These are phyloP conservation scores for Acanthococcus lagerstroemiae DNA, from an alignment of 2,888 invertebrate species.

Conservation along the genomic window DNA sequence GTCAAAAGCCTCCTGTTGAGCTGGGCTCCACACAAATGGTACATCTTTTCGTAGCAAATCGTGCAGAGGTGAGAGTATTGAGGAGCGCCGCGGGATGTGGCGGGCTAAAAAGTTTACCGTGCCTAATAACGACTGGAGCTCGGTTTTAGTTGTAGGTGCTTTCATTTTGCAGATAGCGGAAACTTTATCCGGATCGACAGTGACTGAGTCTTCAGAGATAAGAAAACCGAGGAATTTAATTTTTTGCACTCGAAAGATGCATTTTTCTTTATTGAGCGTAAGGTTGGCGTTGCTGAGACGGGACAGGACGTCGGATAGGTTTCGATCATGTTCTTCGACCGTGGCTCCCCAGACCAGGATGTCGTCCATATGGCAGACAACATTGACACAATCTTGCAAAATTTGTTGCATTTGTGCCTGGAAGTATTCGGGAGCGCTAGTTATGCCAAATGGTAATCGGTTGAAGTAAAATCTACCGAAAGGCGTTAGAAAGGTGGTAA, in stretches of 20 bases:
- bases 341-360: conserved; percentile 36
- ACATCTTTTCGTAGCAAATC: conserved; percentile 22
- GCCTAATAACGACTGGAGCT: conserved; percentile 29
- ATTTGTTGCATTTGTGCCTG: conserved; percentile 33
- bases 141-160: conserved; percentile 23
- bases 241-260: conserved; percentile 35
- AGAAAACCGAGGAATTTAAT: conserved; percentile 38
- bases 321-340: conserved; percentile 36
- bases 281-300: conserved; percentile 7
- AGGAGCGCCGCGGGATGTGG: conserved; percentile 24
- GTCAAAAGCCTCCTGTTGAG: conserved; percentile 29
- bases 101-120: conserved; percentile 20
- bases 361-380: conserved; percentile 38
- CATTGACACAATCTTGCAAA: conserved; percentile 34
- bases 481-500: conserved; percentile 38
- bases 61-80: conserved; percentile 24
- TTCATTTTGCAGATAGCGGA: conserved; percentile 24
- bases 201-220: conserved; percentile 33
- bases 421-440: conserved; percentile 38
- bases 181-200: conserved; percentile 27
- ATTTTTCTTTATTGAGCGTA: conserved; percentile 38
- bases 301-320: conserved; percentile 17
- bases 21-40: conserved; percentile 25
- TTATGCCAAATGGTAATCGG: conserved; percentile 38
- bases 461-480: conserved; percentile 38